Evolutionary conservation across 2,888 invertebrate species (phyloP).

Genomic region (Marronus borbonicus): DNA sequence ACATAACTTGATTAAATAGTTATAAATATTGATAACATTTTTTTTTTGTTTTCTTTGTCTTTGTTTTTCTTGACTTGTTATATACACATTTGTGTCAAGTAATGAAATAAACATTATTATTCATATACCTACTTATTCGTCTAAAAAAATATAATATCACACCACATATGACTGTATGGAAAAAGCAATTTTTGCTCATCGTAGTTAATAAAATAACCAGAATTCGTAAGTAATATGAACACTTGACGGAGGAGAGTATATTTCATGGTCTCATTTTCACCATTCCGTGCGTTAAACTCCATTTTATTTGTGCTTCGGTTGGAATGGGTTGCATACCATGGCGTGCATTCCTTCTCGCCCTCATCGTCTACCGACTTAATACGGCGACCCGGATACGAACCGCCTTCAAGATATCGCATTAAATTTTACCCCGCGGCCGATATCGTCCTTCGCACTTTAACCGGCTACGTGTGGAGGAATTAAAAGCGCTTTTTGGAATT

Average conservation of each 20-base stretch:
- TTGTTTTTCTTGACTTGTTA: no score
- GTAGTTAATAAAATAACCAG: conserved; percentile 4
- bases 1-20: no score
- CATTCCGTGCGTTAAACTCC: conserved; percentile 58
- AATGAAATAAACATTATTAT: no score
- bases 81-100: no score
- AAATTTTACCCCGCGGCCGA: conserved; percentile 56
- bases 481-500: neutral
- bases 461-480: neutral
- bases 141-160: conserved; percentile 1
- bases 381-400: conserved; percentile 65
- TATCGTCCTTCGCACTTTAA: conserved; percentile 20
- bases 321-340: conserved; percentile 63
- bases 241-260: neutral
- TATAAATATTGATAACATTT: no score
- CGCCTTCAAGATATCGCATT: conserved; percentile 64
- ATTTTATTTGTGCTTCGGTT: conserved; percentile 57
- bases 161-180: neutral
- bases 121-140: neutral
- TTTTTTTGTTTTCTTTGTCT: no score
- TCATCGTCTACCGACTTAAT: conserved; percentile 60
- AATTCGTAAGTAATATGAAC: conserved; percentile 11
- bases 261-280: conserved; percentile 53
- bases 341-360: conserved; percentile 61
- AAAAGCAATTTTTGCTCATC: conserved; percentile 8